Conservation (phyloP, 2,888 invertebrate genomes). For the Catocala sponsa region DNA sequence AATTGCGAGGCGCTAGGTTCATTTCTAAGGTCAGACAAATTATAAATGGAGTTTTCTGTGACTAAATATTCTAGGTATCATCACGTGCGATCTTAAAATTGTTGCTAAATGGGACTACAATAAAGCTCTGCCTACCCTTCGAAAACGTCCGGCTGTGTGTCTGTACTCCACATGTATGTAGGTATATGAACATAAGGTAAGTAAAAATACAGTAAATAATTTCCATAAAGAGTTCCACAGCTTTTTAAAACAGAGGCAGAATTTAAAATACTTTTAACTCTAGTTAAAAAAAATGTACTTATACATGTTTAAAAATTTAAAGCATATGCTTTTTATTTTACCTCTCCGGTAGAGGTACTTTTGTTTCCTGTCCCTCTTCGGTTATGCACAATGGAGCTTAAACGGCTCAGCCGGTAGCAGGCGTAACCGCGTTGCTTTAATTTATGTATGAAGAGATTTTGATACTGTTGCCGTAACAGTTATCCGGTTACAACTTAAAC, state of each 20-base stretch:
- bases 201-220: too few species aligned
- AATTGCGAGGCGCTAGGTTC: too few species aligned
- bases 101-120: too few species aligned
- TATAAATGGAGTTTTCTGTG: too few species aligned
- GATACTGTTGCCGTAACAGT: constrained; percentile 59
- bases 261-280: not conserved
- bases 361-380: constrained; percentile 67
- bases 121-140: too few species aligned
- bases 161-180: too few species aligned
- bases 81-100: too few species aligned
- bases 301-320: constrained; percentile 15
- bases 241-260: constrained; percentile 1
- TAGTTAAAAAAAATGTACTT: not conserved
- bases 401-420: constrained; percentile 67
- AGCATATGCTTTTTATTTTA: constrained; percentile 12
- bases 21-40: too few species aligned
- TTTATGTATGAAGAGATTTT: constrained; percentile 81
- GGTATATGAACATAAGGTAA: too few species aligned
- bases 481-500: constrained; percentile 57
- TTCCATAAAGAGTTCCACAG: too few species aligned
- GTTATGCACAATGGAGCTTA: constrained; percentile 78
- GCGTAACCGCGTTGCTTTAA: constrained; percentile 69
- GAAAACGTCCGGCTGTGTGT: too few species aligned
- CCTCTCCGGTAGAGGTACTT: constrained; percentile 14
- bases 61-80: too few species aligned